These are phyloP conservation scores for Anaspis maculata DNA, from an alignment of 2,888 invertebrate species.

Conservation along the genomic window DNA sequence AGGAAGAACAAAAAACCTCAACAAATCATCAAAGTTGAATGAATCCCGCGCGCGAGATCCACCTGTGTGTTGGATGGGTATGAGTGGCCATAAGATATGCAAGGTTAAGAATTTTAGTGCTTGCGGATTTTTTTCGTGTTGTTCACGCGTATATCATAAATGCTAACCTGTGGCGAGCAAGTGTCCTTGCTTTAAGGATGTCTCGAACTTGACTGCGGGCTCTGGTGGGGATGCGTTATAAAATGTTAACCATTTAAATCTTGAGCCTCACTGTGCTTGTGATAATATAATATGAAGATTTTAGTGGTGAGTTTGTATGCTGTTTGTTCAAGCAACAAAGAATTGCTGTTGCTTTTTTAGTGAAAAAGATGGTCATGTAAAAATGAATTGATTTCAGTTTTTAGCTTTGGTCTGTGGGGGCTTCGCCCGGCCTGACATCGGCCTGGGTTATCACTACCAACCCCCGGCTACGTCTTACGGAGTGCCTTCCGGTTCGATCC, in stretches of 20 bases:
- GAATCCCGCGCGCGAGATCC: too few relatives aligned
- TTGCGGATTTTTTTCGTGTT: too few relatives aligned
- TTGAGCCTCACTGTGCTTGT: too few relatives aligned
- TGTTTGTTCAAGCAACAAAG: too few relatives aligned
- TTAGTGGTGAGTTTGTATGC: constrained; percentile 29
- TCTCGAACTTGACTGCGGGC: constrained; percentile 24
- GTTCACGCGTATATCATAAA: constrained; percentile 27
- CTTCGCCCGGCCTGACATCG: constrained; percentile 2
- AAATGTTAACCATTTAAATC: too few relatives aligned
- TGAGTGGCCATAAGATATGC: too few relatives aligned
- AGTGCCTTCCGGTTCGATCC: constrained; percentile 31
- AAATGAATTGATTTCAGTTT: constrained; percentile 1
- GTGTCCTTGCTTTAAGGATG: constrained; percentile 39
- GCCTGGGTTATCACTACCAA: constrained; percentile 38
- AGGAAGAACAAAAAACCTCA: too few relatives aligned
- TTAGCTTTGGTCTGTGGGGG: constrained; percentile 41
- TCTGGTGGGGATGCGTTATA: constrained; percentile 29
- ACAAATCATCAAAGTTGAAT: too few relatives aligned
- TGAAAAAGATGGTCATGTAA: background rate
- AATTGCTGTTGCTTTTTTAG: too few relatives aligned
- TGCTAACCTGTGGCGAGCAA: constrained; percentile 27
- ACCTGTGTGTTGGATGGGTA: too few relatives aligned
- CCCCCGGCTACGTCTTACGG: constrained; percentile 43
- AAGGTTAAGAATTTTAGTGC: constrained; percentile 30
- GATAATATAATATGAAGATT: constrained; percentile 26